phyloP scores from a whole-genome alignment of 2,888 invertebrate genomes.

The Ichneumon xanthorius region DNA sequence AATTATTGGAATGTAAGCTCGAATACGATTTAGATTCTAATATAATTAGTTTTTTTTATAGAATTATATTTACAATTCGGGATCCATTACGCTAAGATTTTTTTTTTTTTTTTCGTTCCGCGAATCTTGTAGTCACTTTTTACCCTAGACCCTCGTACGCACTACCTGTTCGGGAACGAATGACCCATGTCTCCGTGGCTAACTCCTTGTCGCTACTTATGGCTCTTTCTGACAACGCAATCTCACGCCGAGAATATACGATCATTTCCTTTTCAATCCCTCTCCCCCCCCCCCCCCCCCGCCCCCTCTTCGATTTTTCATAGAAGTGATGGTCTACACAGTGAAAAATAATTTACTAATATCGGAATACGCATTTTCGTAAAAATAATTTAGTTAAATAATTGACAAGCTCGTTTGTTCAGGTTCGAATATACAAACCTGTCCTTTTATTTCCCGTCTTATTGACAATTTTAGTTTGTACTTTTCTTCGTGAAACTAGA shows the following conservation, averaged over 20 bases:
- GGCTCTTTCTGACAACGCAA: not conserved
- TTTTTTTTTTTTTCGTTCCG: conserved; percentile 9
- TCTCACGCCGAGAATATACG: not conserved
- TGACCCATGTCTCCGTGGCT: not conserved
- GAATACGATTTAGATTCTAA: not conserved
- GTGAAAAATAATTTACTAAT: too few relatives aligned
- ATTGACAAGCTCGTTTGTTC: too few relatives aligned
- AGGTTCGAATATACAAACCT: too few relatives aligned
- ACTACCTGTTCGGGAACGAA: not conserved
- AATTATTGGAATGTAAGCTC: not conserved
- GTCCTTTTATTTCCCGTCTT: too few relatives aligned
- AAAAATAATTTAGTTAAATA: too few relatives aligned
- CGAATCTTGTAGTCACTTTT: conserved; percentile 40
- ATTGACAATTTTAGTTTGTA: too few relatives aligned
- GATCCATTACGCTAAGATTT: not conserved
- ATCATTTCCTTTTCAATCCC: not conserved
- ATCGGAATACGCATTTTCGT: too few relatives aligned
- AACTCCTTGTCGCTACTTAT: not conserved
- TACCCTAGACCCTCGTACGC: not conserved
- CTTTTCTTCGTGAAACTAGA: too few relatives aligned
- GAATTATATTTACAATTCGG: not conserved
- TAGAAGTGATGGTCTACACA: too few relatives aligned
- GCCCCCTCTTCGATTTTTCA: too few relatives aligned
- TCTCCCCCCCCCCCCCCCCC: too few relatives aligned
- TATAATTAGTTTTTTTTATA: not conserved